Percentiles rank a stretch among this genome's conserved stretches.
These are phyloP conservation scores for Diarsia rubi DNA, from an alignment of 2,888 invertebrate species.

Conservation along the genomic window DNA sequence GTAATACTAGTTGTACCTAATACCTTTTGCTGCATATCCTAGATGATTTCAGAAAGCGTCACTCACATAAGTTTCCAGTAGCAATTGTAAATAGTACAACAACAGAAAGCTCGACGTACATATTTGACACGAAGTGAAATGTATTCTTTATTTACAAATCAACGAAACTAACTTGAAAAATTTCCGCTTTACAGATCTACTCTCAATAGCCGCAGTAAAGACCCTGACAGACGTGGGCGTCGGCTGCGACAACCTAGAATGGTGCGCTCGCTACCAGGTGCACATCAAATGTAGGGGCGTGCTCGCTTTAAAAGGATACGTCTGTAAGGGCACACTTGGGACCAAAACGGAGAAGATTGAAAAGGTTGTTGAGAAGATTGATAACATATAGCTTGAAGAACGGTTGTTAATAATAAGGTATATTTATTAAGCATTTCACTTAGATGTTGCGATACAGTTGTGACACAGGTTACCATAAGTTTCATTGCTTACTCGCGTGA, in stretches of 20 bases:
- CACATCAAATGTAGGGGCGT: constrained; percentile 98
- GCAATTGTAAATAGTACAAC: not conserved
- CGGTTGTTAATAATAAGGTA: constrained; percentile 53
- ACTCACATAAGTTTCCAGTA: not conserved
- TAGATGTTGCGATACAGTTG: constrained; percentile 5
- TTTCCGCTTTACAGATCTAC: constrained; percentile 78
- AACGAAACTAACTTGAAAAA: not conserved
- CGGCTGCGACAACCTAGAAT: constrained; percentile 91
- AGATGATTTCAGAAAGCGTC: not conserved
- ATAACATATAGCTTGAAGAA: constrained; percentile 35
- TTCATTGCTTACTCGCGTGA: not conserved
- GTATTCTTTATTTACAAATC: not conserved
- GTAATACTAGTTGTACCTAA: not conserved
- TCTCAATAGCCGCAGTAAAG: constrained; percentile 88
- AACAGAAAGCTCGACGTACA: not conserved
- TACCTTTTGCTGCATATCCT: not conserved
- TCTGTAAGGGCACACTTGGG: constrained; percentile 88
- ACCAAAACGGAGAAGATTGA: constrained; percentile 61
- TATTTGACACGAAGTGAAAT: not conserved
- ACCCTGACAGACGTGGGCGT: constrained; percentile 88
- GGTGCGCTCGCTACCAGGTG: constrained; percentile 96
- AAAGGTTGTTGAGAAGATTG: constrained; percentile 37
- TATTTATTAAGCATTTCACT: constrained; percentile 60
- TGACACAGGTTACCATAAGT: not conserved
- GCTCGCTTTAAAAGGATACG: constrained; percentile 97